These are phyloP conservation scores for Drosophila mayaguana DNA, from an alignment of 2,888 invertebrate genomes.

Conservation along the genomic window DNA sequence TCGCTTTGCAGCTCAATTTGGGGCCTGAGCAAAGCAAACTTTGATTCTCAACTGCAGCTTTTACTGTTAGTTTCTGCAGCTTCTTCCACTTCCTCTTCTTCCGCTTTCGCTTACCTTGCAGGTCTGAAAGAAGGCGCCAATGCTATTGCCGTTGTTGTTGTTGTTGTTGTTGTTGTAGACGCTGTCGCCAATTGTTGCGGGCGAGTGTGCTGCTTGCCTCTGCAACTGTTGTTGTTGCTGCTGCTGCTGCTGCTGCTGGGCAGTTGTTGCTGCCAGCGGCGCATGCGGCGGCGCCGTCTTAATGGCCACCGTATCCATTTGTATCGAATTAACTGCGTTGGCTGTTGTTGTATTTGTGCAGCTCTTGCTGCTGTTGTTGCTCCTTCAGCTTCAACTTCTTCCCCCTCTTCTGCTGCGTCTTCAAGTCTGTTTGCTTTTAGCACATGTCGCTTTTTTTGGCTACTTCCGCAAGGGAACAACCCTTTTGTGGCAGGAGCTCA, in stretches of 20 bases:
- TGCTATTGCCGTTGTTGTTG: conserved; percentile 29
- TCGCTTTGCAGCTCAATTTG: not conserved
- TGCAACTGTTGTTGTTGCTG: conserved; percentile 41
- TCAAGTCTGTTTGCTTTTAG: conserved; percentile 20
- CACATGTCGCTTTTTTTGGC: conserved; percentile 39
- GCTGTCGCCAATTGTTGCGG: conserved; percentile 47
- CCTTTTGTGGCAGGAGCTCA: conserved; percentile 28
- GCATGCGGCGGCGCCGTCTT: conserved; percentile 83
- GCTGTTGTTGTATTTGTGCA: conserved; percentile 1
- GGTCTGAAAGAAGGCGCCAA: conserved; percentile 85
- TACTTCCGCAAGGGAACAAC: conserved; percentile 59
- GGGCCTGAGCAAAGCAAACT: not conserved
- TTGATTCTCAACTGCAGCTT: not conserved
- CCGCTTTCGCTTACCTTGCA: conserved; percentile 84
- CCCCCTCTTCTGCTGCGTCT: not conserved
- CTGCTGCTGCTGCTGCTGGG: conserved; percentile 31
- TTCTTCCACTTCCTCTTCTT: conserved; percentile 6
- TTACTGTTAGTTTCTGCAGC: not conserved
- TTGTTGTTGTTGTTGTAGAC: conserved; percentile 42
- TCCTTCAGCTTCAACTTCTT: not conserved
- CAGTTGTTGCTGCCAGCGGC: conserved; percentile 68
- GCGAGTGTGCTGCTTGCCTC: conserved; percentile 50
- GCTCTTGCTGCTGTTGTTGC: not conserved
- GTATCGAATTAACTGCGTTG: conserved; percentile 3
- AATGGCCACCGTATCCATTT: conserved; percentile 83